phyloP scores from a whole-genome alignment of 2,113 vertebrate genomes.

The Kobus ellipsiprymnus region DNA sequence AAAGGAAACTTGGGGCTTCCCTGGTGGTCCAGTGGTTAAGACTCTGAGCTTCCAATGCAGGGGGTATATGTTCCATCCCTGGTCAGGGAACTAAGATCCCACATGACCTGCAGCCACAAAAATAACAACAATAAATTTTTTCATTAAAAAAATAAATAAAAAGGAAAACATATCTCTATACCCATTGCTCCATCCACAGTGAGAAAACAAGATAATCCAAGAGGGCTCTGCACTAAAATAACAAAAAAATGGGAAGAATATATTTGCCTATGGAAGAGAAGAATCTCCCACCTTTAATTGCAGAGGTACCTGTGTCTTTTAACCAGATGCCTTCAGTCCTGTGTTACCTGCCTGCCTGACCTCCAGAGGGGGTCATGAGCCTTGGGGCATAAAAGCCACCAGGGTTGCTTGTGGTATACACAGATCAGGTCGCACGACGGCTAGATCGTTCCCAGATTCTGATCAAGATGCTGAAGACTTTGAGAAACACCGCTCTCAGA shows the following conservation, averaged over 20 bases:
- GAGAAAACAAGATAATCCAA: background rate
- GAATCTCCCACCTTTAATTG: accelerated
- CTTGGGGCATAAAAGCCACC: background rate
- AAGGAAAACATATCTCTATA: background rate
- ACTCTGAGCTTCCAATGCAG: background rate
- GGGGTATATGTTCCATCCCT: background rate
- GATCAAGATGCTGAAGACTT: background rate
- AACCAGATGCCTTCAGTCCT: background rate
- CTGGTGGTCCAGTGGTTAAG: background rate
- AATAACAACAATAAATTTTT: background rate
- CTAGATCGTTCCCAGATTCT: background rate
- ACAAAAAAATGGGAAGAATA: background rate
- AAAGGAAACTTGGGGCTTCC: background rate
- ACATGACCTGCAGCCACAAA: background rate
- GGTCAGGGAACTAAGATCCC: background rate
- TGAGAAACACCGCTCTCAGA: background rate
- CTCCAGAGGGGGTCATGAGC: background rate
- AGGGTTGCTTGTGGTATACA: background rate
- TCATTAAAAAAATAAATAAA: background rate
- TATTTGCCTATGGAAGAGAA: background rate
- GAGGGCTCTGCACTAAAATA: background rate
- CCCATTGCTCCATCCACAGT: background rate
- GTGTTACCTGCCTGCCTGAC: background rate
- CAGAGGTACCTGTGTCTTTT: background rate
- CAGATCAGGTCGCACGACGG: accelerated